Base-by-base conservation (phyloP, 2,797 vertebrate species). In the Petrocephalus schoutedeni region DNA sequence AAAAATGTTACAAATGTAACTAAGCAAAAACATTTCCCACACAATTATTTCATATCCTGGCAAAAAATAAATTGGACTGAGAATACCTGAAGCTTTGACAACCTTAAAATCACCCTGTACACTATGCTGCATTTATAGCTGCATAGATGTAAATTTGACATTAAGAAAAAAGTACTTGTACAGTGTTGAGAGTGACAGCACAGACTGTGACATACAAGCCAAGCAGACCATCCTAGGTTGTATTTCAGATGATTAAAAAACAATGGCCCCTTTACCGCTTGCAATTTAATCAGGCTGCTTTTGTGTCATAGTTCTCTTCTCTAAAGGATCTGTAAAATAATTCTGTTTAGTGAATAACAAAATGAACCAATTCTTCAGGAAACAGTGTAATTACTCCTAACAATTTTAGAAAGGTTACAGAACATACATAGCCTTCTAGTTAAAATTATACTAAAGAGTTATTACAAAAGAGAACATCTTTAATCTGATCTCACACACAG, bases 391-490 rank as follows among this genome's bases (percentile, higher is more conserved):
- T 45, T 77, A 80, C 16, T 77, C 23, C 10, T 54, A 32, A 28
- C 53, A 85, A 56, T 54, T 85, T 56, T 28, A 28, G 23, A 32
- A 56, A 56, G 53, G 16, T 16, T 80, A 80, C 16, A 74, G 74
- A 80, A 49, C 19, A 80, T 41, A 80, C 74, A 77, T 19, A 80
- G 19, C 41, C 74, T 21, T 45, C 41, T 80, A 10, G 41, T 49
- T 80, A 80, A 45, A 80, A 49, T 80, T 80, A 80, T 21, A 36
- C 36, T 45, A n/a, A 74, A 41, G 14, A 45, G 71, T 45, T 45
- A 45, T 45, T 77, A 49, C 41, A 80, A 49, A 80, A 45, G 19
- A 49, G 45, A 49, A 80, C 74, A 93, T 93, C 92, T 95, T 93
- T 90, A 90, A 90, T 89, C 88, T 19, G 4, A 85, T 85, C 61